Base-by-base conservation (phyloP, 2,888 invertebrate genomes). In the Sesamia inferens region DNA sequence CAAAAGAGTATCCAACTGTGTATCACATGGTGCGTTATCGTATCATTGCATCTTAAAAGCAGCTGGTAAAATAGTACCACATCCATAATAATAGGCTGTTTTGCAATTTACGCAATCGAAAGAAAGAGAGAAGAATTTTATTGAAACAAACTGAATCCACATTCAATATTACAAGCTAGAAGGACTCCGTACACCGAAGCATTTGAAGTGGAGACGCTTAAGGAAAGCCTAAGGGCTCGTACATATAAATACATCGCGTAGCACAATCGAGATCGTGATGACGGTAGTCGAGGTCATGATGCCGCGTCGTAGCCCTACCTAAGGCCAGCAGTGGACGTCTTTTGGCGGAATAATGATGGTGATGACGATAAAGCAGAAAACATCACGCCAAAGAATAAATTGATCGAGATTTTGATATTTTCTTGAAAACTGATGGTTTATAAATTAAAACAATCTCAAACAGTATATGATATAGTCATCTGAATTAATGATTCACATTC, bases 401-500 rank as follows among this genome's bases (percentile, higher is more conserved):
- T 14, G 2, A 62, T 14, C 67, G 19, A 24, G 0, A 4, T 16
- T 22, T 39, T n/a, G 4, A 44, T 8, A 0, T 19, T n/a, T n/a
- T 10, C 1, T 48, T 31, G 24, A 2, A 31, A 44, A 5, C 22
- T 24, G 0, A 16, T 3, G 3, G 6, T 63, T 14, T 8, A 2
- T 31, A n/a, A 31, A 68, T 58, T 42, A 0, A 68, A 61, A 47
- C 5, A 39, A 65, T 19, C 4, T 16, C 22, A 61, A 61, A 65
- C 47, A 54, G 22, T 31, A 13, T 16, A 39, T 5, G 14, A 61
- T 55, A 57, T 47, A 62, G 31, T 54, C n/a, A 64, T 5, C 1
- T 47, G 10, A 62, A 71, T 66, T 39, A 79, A 62, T 58, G 44
- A 65, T 69, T 19, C 66, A 68, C 31, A 82, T 82, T 57, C 19